These are phyloP conservation scores for Cotesia vestalis DNA, from an alignment of 1,140 invertebrate species.

Conservation along the genomic window DNA sequence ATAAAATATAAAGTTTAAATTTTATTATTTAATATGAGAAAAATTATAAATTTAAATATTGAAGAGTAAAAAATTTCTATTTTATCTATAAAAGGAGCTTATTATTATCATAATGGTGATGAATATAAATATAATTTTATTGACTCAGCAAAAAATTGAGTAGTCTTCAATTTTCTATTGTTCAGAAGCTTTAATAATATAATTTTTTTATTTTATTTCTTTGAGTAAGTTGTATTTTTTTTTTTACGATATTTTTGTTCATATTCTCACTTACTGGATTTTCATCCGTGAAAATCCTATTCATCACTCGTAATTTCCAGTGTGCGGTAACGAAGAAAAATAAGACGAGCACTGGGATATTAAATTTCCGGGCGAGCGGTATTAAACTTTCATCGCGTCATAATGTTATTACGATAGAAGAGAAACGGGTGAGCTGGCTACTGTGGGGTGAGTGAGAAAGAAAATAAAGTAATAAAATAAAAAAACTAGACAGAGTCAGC, in stretches of 20 bases:
- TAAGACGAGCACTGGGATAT: slow-evolving; percentile 41
- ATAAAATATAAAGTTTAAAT: too few species aligned
- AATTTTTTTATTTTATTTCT: neutral
- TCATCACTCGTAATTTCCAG: slow-evolving; percentile 47
- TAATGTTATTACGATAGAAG: slow-evolving; percentile 46
- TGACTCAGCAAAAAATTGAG: slow-evolving; percentile 1
- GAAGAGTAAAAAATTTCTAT: neutral
- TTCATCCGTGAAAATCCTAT: slow-evolving; percentile 38
- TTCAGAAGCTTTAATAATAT: neutral
- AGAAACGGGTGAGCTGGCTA: neutral
- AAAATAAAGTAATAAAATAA: slow-evolving; percentile 21
- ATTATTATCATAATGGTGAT: neutral
- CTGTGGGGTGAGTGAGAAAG: slow-evolving; percentile 12
- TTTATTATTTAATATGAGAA: too few species aligned
- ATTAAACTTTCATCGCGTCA: slow-evolving; percentile 52
- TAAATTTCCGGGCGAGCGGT: slow-evolving; percentile 50
- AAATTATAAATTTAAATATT: neutral
- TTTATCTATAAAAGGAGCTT: neutral
- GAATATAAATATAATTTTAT: slow-evolving; percentile 6
- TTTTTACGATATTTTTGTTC: neutral
- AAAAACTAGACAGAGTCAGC: slow-evolving; percentile 2
- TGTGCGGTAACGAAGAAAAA: slow-evolving; percentile 38
- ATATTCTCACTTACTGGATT: slow-evolving; percentile 16
- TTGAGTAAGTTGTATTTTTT: neutral
- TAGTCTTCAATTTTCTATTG: slow-evolving; percentile 6